A percentile compares a stretch with the other conserved stretches of the same genome.
Conservation (phyloP, 2,888 invertebrate species). For the Nowickia ferox region DNA sequence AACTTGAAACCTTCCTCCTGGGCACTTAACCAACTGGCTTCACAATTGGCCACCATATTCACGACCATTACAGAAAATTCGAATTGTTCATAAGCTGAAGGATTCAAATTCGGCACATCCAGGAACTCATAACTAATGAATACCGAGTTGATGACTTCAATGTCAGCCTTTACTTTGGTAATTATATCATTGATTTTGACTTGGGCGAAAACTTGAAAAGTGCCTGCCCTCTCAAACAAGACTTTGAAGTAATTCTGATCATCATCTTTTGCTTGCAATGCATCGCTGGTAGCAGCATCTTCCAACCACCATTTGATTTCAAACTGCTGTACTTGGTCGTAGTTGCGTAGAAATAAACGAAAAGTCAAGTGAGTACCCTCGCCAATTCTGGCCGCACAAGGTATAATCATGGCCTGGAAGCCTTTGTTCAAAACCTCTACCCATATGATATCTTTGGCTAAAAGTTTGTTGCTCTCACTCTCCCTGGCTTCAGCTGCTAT, state of each 20-base stretch:
- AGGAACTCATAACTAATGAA: conserved; percentile 70
- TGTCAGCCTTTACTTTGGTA: conserved; percentile 65
- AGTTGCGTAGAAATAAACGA: conserved; percentile 60
- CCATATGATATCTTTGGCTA: conserved; percentile 60
- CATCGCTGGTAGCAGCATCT: conserved; percentile 36
- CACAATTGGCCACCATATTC: conserved; percentile 70
- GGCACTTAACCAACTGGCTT: conserved; percentile 71
- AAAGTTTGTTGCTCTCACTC: conserved; percentile 46
- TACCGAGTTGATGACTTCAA: conserved; percentile 67
- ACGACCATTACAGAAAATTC: conserved; percentile 65
- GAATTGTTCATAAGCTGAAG: conserved; percentile 61
- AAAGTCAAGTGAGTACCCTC: conserved; percentile 61
- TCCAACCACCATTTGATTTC: conserved; percentile 62
- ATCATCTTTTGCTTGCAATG: conserved; percentile 22
- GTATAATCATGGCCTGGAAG: conserved; percentile 64
- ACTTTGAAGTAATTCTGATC: conserved; percentile 54
- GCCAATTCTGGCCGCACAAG: conserved; percentile 61
- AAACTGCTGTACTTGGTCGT: conserved; percentile 48
- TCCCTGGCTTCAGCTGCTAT: conserved; percentile 72
- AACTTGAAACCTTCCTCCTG: conserved; percentile 72
- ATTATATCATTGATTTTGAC: conserved; percentile 68
- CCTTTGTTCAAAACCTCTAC: conserved; percentile 68
- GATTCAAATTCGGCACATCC: conserved; percentile 67
- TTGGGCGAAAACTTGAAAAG: conserved; percentile 66
- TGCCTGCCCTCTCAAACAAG: conserved; percentile 51